Percentiles rank a stretch among this genome's conserved stretches.
phyloP scores from a whole-genome alignment of 2,797 vertebrate genomes.

The Anabas testudineus region DNA sequence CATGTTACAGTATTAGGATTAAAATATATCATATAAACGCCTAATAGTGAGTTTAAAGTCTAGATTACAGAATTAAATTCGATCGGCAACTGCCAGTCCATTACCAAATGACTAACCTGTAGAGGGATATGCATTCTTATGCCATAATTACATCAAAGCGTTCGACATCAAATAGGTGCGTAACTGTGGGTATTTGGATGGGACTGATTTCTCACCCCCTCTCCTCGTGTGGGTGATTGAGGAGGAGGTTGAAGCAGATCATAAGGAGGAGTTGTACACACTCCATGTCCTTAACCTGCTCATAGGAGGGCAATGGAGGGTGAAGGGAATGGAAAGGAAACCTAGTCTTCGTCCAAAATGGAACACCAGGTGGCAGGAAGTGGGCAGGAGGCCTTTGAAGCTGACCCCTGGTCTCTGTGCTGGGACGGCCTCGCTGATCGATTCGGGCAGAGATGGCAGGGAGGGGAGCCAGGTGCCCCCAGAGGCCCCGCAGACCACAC shows the following conservation, averaged over 20 bases:
- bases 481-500: constrained; percentile 58
- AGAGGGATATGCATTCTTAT: constrained; percentile 32
- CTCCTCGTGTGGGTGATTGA: constrained; percentile 60
- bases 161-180: constrained; percentile 66
- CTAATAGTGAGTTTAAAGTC: not conserved
- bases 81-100: constrained; percentile 15
- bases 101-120: constrained; percentile 22
- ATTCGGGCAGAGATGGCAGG: constrained; percentile 75
- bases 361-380: constrained; percentile 81
- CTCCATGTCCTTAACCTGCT: constrained; percentile 77
- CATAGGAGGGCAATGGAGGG: constrained; percentile 52
- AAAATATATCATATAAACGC: constrained; percentile 24
- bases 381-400: constrained; percentile 84
- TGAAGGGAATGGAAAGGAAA: constrained; percentile 58
- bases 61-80: constrained; percentile 22
- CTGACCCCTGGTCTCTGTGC: constrained; percentile 77
- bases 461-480: constrained; percentile 79
- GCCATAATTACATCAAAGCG: constrained; percentile 74
- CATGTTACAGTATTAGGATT: constrained; percentile 13
- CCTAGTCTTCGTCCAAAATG: constrained; percentile 56
- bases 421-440: constrained; percentile 69
- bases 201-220: constrained; percentile 75
- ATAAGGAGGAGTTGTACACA: constrained; percentile 64
- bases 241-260: constrained; percentile 69
- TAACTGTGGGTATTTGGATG: constrained; percentile 62